Base-by-base conservation (phyloP, 1,140 invertebrate genomes). In the Drosophila repletoides region DNA sequence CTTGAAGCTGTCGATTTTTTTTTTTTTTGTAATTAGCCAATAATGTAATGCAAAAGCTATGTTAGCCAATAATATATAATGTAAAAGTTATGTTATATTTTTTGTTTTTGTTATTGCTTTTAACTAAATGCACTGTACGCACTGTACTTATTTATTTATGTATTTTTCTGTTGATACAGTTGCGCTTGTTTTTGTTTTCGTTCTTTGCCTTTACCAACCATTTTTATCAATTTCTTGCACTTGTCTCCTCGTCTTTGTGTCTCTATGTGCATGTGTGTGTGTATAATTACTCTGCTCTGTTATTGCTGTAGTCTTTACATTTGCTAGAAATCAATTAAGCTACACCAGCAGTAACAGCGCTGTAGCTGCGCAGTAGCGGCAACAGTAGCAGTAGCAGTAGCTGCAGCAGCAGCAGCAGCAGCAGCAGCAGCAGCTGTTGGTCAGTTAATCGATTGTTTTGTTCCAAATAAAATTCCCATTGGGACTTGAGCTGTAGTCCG, bases 11-110 rank as follows among this genome's bases (percentile, higher is more conserved):
- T n/a, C n/a, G n/a, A n/a, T n/a, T n/a, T n/a, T n/a, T n/a, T n/a
- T n/a, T n/a, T 61, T 46, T 61, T 67, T 56, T 61, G 46, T 52
- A 67, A 67, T 67, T 67, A 46, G 38, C 31, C 56, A 61, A 33
- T 67, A 38, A 19, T 28, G 34, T 7, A 26, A 14, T 26, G 5
- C 12, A n/a, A n/a, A n/a, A n/a, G n/a, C n/a, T n/a, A n/a, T n/a
- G n/a, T n/a, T n/a, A n/a, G n/a, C n/a, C n/a, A n/a, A n/a, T n/a
- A n/a, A n/a, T n/a, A n/a, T n/a, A n/a, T n/a, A n/a, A n/a, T n/a
- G n/a, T n/a, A n/a, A n/a, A n/a, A n/a, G n/a, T n/a, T n/a, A n/a
- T n/a, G n/a, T n/a, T n/a, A n/a, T n/a, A n/a, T n/a, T n/a, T n/a
- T n/a, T n/a, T n/a, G n/a, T n/a, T n/a, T n/a, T n/a, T n/a, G n/a